Conservation (phyloP, 2,113 vertebrate species). For the Leptobrachium ailaonicum region DNA sequence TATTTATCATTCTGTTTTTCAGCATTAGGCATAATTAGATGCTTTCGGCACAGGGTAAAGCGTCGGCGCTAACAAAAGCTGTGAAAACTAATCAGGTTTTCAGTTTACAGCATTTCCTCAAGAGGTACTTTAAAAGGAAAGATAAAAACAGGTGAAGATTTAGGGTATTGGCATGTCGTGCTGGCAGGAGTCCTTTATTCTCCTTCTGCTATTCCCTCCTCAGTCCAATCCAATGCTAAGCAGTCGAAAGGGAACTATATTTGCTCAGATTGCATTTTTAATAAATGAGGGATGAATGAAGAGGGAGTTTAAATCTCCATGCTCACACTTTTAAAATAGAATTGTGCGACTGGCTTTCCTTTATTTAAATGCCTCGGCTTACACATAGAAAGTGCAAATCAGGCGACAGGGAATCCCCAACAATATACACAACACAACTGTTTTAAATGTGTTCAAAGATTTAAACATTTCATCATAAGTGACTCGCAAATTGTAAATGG, state of each 20-base stretch:
- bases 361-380: neutral
- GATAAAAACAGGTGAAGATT: slow-evolving; percentile 5
- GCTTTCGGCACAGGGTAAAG: neutral
- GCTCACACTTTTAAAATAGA: slow-evolving; percentile 9
- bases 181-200: slow-evolving; percentile 7
- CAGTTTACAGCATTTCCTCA: slow-evolving; percentile 12
- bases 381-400: no score
- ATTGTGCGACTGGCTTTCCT: neutral
- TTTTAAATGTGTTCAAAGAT: no score
- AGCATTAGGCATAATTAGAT: neutral
- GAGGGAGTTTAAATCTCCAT: slow-evolving; percentile 4
- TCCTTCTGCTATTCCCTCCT: neutral
- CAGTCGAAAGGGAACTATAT: neutral
- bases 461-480: no score
- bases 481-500: no score
- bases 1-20: neutral
- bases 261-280: neutral
- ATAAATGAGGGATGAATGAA: neutral
- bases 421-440: no score
- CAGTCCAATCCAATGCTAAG: neutral
- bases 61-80: neutral
- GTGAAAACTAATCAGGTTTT: slow-evolving; percentile 31
- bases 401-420: no score
- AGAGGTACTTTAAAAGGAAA: slow-evolving; percentile 7
- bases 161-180: neutral